Conservation (phyloP, 2,113 vertebrate species). For the Semnornis frantzii region DNA sequence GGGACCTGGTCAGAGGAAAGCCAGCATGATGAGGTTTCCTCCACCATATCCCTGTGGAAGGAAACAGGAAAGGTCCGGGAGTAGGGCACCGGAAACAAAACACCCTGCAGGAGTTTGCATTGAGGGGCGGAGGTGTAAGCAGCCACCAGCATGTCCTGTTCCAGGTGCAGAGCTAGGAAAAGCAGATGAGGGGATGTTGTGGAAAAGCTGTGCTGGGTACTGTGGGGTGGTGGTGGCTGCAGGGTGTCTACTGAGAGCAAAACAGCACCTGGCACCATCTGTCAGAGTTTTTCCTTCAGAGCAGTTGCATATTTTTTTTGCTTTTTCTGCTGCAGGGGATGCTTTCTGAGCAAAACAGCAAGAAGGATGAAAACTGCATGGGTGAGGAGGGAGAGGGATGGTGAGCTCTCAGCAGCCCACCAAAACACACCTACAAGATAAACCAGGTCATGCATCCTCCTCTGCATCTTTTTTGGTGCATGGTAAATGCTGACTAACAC, state of each 20-base stretch:
- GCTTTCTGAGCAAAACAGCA: not conserved
- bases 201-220: not conserved
- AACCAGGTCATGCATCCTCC: not conserved
- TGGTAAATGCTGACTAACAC: fast-evolving
- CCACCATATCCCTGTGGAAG: not conserved
- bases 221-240: fast-evolving
- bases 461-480: not conserved
- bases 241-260: fast-evolving
- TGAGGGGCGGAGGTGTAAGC: not conserved
- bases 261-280: not conserved
- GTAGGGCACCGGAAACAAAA: not conserved
- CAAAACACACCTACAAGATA: not conserved
- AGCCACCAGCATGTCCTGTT: not conserved
- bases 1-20: not conserved
- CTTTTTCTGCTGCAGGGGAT: not conserved
- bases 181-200: not conserved
- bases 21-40: not conserved
- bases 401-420: not conserved
- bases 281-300: not conserved
- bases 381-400: fast-evolving
- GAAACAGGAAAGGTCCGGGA: constrained; percentile 23
- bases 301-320: not conserved
- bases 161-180: not conserved
- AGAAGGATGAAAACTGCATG: not conserved
- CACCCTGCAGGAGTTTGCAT: fast-evolving